Percentiles rank a stretch among this genome's conserved stretches.
Evolutionary conservation across 2,888 invertebrate genomes (phyloP).

Genomic region (Argyra leucocephala): DNA sequence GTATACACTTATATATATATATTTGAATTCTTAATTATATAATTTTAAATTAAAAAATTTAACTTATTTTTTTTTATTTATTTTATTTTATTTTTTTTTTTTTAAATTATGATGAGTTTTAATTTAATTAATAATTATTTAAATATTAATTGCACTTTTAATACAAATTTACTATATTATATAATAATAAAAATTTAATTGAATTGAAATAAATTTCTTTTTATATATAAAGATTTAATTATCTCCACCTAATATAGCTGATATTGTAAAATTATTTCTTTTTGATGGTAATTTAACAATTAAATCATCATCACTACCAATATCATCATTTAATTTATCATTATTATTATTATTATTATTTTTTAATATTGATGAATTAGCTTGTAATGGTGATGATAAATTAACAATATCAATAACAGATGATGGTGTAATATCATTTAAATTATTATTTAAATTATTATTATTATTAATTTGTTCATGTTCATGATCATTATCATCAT

Average conservation of each 20-base stretch:
- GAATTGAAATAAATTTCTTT: neutral
- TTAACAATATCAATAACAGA: constrained; percentile 8
- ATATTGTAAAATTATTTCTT: constrained; percentile 41
- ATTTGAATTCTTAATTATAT: too few relatives aligned
- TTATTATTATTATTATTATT: neutral
- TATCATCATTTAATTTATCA: constrained; percentile 8
- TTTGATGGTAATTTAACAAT: constrained; percentile 25
- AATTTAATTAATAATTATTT: too few relatives aligned
- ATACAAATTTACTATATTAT: too few relatives aligned
- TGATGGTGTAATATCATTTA: constrained; percentile 15
- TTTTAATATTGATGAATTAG: constrained; percentile 7
- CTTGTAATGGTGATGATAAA: neutral
- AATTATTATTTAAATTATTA: neutral
- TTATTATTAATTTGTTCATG: neutral
- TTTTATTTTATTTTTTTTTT: too few relatives aligned
- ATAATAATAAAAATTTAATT: neutral
- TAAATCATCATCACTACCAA: constrained; percentile 20
- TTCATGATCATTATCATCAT: neutral
- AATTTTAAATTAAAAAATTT: too few relatives aligned
- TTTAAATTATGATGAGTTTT: too few relatives aligned
- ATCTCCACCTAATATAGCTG: constrained; percentile 38
- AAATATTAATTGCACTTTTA: too few relatives aligned
- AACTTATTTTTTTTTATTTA: too few relatives aligned
- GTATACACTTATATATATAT: too few relatives aligned
- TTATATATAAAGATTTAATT: neutral